phyloP scores from a whole-genome alignment of 2,888 invertebrate species.

The Tenthredo notha region DNA sequence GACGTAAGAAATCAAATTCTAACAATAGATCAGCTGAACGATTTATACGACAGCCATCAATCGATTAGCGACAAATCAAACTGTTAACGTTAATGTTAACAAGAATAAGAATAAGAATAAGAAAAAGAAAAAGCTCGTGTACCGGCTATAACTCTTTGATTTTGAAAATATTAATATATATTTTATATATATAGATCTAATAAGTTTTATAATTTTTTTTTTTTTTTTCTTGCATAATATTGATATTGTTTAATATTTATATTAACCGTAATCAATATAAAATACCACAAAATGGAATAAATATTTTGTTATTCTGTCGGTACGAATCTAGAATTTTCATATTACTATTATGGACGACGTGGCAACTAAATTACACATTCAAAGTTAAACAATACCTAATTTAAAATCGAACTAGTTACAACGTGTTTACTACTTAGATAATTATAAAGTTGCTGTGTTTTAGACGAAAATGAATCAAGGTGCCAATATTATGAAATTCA shows the following conservation, averaged over 20 bases:
- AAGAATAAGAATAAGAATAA: neutral
- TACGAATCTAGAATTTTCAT: neutral
- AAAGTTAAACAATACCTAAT: neutral
- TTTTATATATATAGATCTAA: constrained; percentile 50
- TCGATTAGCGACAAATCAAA: constrained; percentile 48
- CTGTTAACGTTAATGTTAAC: constrained; percentile 16
- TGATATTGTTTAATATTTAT: constrained; percentile 50
- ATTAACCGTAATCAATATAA: constrained; percentile 22
- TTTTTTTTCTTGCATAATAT: constrained; percentile 46
- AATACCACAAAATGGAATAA: constrained; percentile 1
- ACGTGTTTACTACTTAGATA: neutral
- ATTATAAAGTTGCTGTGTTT: constrained; percentile 7
- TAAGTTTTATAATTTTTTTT: constrained; percentile 47
- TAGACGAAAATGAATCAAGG: neutral
- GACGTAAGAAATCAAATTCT: constrained; percentile 60
- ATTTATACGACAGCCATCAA: constrained; percentile 59
- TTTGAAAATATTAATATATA: constrained; percentile 52
- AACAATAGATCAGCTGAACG: constrained; percentile 63
- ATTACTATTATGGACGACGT: neutral
- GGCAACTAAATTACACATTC: neutral
- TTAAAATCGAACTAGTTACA: neutral
- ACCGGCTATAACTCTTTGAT: constrained; percentile 27
- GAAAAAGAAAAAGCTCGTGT: neutral
- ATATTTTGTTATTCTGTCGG: constrained; percentile 29
- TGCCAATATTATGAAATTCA: constrained; percentile 21